Conservation (phyloP, 2,797 vertebrate genomes). For the Catamblyrhynchus diadema region DNA sequence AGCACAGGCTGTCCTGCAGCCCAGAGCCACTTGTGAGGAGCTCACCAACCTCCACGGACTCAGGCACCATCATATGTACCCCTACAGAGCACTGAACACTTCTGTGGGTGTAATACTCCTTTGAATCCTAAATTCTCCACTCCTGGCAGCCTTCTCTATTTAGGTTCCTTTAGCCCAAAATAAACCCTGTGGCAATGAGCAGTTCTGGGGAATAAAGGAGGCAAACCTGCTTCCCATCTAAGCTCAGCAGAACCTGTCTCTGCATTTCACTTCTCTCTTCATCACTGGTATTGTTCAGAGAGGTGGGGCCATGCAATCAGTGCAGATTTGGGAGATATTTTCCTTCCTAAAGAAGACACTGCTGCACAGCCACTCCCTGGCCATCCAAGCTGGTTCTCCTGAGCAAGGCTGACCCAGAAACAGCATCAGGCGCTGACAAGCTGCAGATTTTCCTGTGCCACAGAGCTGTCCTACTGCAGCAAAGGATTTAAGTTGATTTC, state of each 20-base stretch:
- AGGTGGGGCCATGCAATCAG: not conserved
- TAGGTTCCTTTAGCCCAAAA: not conserved
- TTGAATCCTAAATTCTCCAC: not conserved
- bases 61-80: too few species aligned
- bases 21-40: not conserved
- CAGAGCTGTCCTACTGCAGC: not conserved
- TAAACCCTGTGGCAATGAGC: not conserved
- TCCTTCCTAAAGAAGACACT: not conserved
- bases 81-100: not conserved
- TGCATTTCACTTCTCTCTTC: not conserved
- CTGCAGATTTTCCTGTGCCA: not conserved
- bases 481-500: not conserved
- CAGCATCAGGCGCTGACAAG: not conserved
- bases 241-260: not conserved
- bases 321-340: not conserved
- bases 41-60: accelerated
- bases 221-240: not conserved
- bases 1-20: not conserved
- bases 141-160: not conserved
- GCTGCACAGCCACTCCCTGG: not conserved
- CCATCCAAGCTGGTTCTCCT: not conserved
- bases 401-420: not conserved
- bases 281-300: not conserved
- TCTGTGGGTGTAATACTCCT: not conserved
- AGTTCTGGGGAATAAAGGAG: not conserved